Conservation (phyloP, 2,888 invertebrate genomes). For the Sepioteuthis lessoniana region DNA sequence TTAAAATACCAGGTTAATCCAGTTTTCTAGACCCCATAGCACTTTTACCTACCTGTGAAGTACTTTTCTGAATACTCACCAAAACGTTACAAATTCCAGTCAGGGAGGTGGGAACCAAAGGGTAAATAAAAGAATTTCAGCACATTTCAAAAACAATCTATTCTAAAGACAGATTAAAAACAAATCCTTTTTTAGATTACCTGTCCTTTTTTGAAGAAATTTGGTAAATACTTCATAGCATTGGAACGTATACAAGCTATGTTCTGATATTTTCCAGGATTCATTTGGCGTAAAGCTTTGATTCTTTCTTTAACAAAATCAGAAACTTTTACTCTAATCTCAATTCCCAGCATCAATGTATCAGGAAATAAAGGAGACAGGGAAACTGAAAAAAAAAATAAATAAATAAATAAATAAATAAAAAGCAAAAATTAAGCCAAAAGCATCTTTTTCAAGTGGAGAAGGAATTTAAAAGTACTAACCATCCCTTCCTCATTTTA, state of each 20-base stretch:
- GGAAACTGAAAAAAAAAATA: slow-evolving; percentile 80
- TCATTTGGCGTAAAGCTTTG: slow-evolving; percentile 82
- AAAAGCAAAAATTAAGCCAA: too few species aligned
- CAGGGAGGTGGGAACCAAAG: too few species aligned
- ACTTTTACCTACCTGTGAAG: too few species aligned
- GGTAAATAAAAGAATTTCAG: too few species aligned
- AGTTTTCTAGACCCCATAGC: too few species aligned
- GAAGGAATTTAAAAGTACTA: too few species aligned
- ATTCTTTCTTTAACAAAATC: slow-evolving; percentile 98
- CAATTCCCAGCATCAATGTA: slow-evolving; percentile 92
- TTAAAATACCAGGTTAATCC: too few species aligned
- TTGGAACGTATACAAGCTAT: slow-evolving; percentile 95
- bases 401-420: neutral
- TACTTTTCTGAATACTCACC: too few species aligned
- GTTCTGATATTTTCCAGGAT: slow-evolving; percentile 88
- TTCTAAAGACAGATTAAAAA: neutral
- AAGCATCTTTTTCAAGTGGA: too few species aligned
- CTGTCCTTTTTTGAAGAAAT: slow-evolving; percentile 95
- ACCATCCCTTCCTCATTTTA: too few species aligned
- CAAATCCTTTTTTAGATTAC: slow-evolving; percentile 77
- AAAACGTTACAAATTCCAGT: too few species aligned
- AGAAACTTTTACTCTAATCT: slow-evolving; percentile 98
- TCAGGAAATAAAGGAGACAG: slow-evolving; percentile 93
- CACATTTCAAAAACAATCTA: too few species aligned
- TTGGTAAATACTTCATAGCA: slow-evolving; percentile 99